Conservation (phyloP, 2,888 invertebrate species). For the Craniophora ligustri region DNA sequence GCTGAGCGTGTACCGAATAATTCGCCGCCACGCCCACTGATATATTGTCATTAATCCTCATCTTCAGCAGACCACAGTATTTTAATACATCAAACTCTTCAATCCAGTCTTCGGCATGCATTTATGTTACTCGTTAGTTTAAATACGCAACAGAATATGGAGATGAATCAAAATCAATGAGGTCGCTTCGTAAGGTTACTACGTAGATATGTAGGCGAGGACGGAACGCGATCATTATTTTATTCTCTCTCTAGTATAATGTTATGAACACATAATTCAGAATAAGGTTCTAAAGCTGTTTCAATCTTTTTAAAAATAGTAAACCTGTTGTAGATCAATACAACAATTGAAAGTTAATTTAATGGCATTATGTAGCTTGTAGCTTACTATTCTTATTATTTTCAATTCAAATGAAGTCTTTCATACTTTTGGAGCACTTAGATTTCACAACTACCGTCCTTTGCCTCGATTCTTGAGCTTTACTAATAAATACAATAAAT, state of each 20-base stretch:
- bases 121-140: slow-evolving; percentile 58
- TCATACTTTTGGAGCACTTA: not conserved
- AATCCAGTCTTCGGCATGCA: slow-evolving; percentile 59
- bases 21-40: slow-evolving; percentile 4
- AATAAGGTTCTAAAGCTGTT: too few relatives aligned
- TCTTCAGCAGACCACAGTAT: slow-evolving; percentile 42
- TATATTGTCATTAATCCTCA: slow-evolving; percentile 25
- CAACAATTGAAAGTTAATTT: too few relatives aligned
- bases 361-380: too few relatives aligned
- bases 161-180: slow-evolving; percentile 35
- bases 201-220: slow-evolving; percentile 34
- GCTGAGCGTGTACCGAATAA: slow-evolving; percentile 20
- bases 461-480: slow-evolving; percentile 33
- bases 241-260: slow-evolving; percentile 38
- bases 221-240: slow-evolving; percentile 30
- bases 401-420: too few relatives aligned
- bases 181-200: slow-evolving; percentile 33
- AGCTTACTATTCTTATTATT: too few relatives aligned
- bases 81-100: slow-evolving; percentile 66
- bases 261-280: slow-evolving; percentile 18
- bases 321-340: too few relatives aligned
- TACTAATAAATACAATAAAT: slow-evolving; percentile 37
- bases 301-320: too few relatives aligned
- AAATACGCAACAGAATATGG: slow-evolving; percentile 14
- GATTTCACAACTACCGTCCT: not conserved